Evolutionary conservation across 2,113 vertebrate genomes (phyloP), one percentile per base, ranked within the genome.

Genomic region (Hepsetus odoe): DNA sequence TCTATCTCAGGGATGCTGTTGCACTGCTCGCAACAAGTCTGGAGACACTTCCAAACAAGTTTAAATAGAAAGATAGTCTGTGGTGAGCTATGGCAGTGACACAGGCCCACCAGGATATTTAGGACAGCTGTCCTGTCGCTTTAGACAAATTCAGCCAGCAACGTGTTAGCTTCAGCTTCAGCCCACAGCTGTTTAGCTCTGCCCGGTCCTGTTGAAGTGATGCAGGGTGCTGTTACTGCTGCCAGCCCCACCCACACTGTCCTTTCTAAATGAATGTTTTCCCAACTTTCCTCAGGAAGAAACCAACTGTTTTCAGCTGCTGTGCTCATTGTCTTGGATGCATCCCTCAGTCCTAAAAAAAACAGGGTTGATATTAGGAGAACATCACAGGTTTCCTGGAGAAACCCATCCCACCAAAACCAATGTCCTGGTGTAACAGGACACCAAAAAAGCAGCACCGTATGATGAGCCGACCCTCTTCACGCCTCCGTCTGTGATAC

Each of bases 381-480:
- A 42, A 70, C 65, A 69, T 80, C 73, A 76, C 44, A 73, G 55
- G 78, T 81, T 87, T 72, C 84, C 88, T 85, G 80, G 77, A 83
- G 80, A 82, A 69, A 4, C 74, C 65, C 49, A 13, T 5, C 2
- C 10, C 55, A 90, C 90, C 88, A 91, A 91, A 83, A 87, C 90
- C 90, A 91, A 88, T 88, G 89, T 90, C 81, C 77, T 67, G 72
- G 20, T 72, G 83, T 83, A 80, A 81, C 65, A 35, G 42, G 53
- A 84, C 22, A 75, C 81, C 80, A 82, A 86, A 85, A 90, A 86
- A 88, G 78, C 26, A 73, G 86, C 71, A 74, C 81, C 56, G 79
- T 85, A 88, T 90, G 85, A 86, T 83, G 90, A 88, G 74, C 82
- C 85, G 82, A 85, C 82, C 62, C 79, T 59, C 87, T 55, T 74